Conservation (phyloP, 2,888 invertebrate genomes). For the Troilus luridus region DNA sequence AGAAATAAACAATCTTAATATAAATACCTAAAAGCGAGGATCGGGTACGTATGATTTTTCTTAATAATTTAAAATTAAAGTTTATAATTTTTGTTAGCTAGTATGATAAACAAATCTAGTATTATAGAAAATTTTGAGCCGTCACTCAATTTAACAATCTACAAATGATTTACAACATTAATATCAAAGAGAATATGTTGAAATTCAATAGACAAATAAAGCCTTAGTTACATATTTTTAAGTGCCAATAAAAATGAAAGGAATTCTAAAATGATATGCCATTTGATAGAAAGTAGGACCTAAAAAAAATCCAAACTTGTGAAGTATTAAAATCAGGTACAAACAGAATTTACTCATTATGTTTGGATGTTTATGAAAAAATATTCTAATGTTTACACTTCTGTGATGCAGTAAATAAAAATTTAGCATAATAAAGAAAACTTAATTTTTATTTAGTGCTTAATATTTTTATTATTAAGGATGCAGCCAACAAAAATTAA, state of each 20-base stretch:
- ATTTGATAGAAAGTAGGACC: not conserved
- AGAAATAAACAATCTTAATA: constrained; percentile 36
- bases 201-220: not conserved
- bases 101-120: not conserved
- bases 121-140: not conserved
- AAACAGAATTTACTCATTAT: not conserved
- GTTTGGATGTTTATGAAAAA: not conserved
- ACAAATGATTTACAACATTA: not conserved
- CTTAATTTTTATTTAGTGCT: too few relatives aligned
- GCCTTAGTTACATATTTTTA: constrained; percentile 19
- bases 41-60: constrained; percentile 28
- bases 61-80: not conserved
- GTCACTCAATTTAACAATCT: constrained; percentile 4
- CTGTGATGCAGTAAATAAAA: not conserved
- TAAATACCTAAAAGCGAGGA: constrained; percentile 41
- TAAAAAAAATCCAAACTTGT: not conserved
- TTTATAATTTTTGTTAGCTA: not conserved
- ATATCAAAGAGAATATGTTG: not conserved
- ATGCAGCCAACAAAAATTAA: too few relatives aligned
- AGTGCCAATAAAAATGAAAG: constrained; percentile 8
- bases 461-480: too few relatives aligned
- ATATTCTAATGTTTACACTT: not conserved
- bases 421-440: not conserved
- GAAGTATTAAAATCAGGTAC: not conserved
- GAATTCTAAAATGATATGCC: not conserved